A percentile compares a stretch with the other conserved stretches of the same genome.
Conservation (phyloP, 2,797 vertebrate genomes). For the Sebastes cheni region DNA sequence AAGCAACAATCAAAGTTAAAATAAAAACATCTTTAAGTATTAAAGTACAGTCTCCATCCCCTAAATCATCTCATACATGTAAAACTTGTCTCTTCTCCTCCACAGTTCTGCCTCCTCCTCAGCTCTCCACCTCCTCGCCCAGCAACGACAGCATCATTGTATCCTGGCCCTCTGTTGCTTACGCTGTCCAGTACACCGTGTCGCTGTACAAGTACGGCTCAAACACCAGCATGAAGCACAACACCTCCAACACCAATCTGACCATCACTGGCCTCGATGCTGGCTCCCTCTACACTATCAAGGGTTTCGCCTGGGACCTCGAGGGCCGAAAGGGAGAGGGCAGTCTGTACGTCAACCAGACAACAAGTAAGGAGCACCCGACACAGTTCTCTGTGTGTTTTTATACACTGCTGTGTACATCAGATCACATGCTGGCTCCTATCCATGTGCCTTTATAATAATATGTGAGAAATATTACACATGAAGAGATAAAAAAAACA, state of each 20-base stretch:
- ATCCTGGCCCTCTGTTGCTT: conserved; percentile 80
- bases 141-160: conserved; percentile 84
- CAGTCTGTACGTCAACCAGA: conserved; percentile 82
- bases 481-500: not conserved
- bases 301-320: conserved; percentile 85
- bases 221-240: conserved; percentile 77
- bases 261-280: conserved; percentile 82
- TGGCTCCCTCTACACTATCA: conserved; percentile 85
- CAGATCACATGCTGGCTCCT: not conserved
- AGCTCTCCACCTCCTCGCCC: conserved; percentile 81
- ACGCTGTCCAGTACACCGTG: conserved; percentile 84
- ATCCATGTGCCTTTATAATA: not conserved
- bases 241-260: conserved; percentile 81
- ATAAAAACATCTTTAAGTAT: not conserved
- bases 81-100: conserved; percentile 17
- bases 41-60: not conserved
- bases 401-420: not conserved
- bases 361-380: conserved; percentile 85
- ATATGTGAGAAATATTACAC: not conserved
- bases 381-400: not conserved
- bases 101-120: conserved; percentile 86
- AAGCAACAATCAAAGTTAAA: not conserved
- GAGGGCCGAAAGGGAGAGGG: conserved; percentile 85
- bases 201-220: conserved; percentile 80
- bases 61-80: not conserved